Evolutionary conservation across 2,113 vertebrate species (phyloP).

Genomic region (Larimichthys crocea): DNA sequence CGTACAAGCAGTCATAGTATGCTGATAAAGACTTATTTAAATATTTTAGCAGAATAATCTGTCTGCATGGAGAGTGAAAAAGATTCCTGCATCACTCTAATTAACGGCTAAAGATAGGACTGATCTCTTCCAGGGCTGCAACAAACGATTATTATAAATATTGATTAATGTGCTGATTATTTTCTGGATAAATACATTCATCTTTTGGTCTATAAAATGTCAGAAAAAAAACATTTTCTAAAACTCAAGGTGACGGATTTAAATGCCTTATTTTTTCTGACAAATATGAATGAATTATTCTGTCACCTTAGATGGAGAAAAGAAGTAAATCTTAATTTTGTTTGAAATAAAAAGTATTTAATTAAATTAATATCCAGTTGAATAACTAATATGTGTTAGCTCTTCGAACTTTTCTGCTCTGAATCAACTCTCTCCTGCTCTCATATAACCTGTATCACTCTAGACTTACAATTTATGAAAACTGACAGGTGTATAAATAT

Average conservation of each 20-base stretch:
- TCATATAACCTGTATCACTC: not conserved
- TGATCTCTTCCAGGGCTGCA: not conserved
- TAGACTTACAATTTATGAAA: not conserved
- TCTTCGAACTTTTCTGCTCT: not conserved
- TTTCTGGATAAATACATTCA: not conserved
- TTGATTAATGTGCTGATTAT: not conserved
- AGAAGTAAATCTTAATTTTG: not conserved
- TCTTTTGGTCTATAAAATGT: too few species aligned
- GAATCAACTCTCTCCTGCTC: not conserved
- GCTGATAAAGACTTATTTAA: not conserved
- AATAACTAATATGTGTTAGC: too few species aligned
- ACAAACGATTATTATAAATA: not conserved
- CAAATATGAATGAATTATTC: not conserved
- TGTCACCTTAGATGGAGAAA: not conserved
- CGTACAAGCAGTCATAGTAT: too few species aligned
- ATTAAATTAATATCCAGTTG: too few species aligned
- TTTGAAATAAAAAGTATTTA: too few species aligned
- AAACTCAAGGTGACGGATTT: too few species aligned
- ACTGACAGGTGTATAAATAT: not conserved
- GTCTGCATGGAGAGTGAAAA: not conserved
- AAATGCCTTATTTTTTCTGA: not conserved
- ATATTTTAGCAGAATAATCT: not conserved
- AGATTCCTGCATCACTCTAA: not conserved
- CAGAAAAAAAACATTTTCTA: too few species aligned
- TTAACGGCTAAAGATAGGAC: slow-evolving; percentile 7